Evolutionary conservation across 2,888 invertebrate genomes (phyloP).

Genomic region (Yponomeuta sedellus): DNA sequence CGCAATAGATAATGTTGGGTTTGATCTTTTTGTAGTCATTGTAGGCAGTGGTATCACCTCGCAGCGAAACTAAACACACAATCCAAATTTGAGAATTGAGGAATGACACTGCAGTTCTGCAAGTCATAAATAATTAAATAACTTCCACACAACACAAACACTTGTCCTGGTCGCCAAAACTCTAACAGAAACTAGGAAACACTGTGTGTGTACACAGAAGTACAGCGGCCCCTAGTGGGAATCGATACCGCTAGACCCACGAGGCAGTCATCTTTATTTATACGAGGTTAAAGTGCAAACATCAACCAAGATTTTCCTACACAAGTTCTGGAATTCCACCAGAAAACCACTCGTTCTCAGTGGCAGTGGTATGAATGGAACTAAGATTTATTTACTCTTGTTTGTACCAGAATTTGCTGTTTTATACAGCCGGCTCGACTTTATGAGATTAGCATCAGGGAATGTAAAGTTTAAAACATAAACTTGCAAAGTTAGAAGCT

Average conservation of each 20-base stretch:
- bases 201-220: too few species aligned
- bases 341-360: neutral
- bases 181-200: too few species aligned
- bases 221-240: too few species aligned
- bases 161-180: too few species aligned
- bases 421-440: neutral
- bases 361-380: neutral
- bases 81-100: neutral
- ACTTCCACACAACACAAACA: too few species aligned
- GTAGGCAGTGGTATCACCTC: neutral
- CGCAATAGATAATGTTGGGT: too few species aligned
- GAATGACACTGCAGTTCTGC: neutral
- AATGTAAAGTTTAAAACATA: neutral
- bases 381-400: neutral
- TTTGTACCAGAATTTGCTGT: neutral
- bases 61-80: neutral
- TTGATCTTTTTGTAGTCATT: too few species aligned
- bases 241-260: too few species aligned
- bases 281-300: neutral
- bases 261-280: neutral
- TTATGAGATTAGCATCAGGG: neutral
- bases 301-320: neutral
- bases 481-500: neutral
- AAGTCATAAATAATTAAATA: too few species aligned
- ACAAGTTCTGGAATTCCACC: neutral